Base-by-base conservation (phyloP, 2,888 invertebrate genomes). In the Polymixis flavicincta region DNA sequence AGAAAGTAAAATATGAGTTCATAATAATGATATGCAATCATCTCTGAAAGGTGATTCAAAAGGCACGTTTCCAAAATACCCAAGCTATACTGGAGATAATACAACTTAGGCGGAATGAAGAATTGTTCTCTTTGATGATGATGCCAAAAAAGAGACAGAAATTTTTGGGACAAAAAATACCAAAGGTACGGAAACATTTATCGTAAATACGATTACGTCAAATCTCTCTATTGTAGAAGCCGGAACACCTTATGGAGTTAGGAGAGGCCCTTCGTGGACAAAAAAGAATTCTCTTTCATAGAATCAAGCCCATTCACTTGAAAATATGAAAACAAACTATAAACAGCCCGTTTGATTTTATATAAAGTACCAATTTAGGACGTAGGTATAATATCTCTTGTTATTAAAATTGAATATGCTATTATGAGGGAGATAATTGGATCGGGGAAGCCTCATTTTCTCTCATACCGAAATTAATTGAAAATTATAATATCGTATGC, bases 1-100 rank as follows among this genome's bases (percentile, higher is more conserved):
- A 76, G 82, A 87, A 87, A 83, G 78, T 85, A 59, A 45, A 59
- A 13, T 1, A 57, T 69, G n/a, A 65, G 1, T 37, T 64, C 19
- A 60, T 50, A 76, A 57, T 28, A 59, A 57, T 52, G 19, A 64
- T 17, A 50, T 71, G 32, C 42, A 60, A 45, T 54, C 1, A 61
- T 72, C 13, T 19, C 11, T 14, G 7, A 14, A 0, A 42, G 7
- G 19, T 50, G 9, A 14, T 50, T 57, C 14, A 59, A 59, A 52
- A n/a, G 8, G 28, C 50, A 42, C 4, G 13, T 14, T 48, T n/a
- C n/a, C 11, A 48, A 32, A 14, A 28, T 22, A 50, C 14, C 57
- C 25, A 11, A 52, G 9, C 3, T 17, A 37, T 17, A 50, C 22
- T 42, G 5, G 17, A 28, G 28, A 19, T n/a, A 28, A 28, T 54